phyloP scores from a whole-genome alignment of 2,888 invertebrate species.

The Drosophila meridiana region DNA sequence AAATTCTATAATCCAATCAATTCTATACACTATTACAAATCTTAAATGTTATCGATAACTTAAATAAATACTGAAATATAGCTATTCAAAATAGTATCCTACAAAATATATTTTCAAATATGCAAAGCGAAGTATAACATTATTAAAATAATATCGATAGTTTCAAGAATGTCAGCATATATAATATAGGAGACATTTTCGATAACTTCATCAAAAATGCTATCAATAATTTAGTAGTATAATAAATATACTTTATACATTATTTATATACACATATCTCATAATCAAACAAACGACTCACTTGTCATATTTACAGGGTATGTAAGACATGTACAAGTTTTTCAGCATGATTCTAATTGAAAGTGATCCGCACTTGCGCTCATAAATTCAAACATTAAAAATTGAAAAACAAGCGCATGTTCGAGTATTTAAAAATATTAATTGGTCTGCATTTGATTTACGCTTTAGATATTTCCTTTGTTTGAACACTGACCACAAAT shows the following conservation, averaged over 20 bases:
- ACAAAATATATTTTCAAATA: too few relatives aligned
- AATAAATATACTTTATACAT: too few relatives aligned
- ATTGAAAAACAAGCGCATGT: conserved; percentile 47
- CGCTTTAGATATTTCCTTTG: conserved; percentile 46
- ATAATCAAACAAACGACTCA: background rate
- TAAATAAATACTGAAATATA: too few relatives aligned
- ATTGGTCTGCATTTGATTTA: conserved; percentile 54
- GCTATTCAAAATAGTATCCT: too few relatives aligned
- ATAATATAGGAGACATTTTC: background rate
- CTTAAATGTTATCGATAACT: too few relatives aligned
- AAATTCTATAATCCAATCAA: too few relatives aligned
- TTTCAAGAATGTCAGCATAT: background rate
- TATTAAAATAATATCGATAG: background rate
- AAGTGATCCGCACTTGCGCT: conserved; percentile 42
- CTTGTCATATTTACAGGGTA: conserved; percentile 17
- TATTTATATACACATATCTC: too few relatives aligned
- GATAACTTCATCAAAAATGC: background rate
- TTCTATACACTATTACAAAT: too few relatives aligned
- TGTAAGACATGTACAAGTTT: conserved; percentile 36
- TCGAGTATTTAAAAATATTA: conserved; percentile 44
- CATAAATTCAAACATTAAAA: conserved; percentile 67
- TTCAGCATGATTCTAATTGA: conserved; percentile 47
- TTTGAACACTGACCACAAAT: conserved; percentile 33
- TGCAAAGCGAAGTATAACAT: too few relatives aligned
- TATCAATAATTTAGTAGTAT: background rate